phyloP scores from a whole-genome alignment of 2,888 invertebrate genomes.

The Zelleria hepariella region DNA sequence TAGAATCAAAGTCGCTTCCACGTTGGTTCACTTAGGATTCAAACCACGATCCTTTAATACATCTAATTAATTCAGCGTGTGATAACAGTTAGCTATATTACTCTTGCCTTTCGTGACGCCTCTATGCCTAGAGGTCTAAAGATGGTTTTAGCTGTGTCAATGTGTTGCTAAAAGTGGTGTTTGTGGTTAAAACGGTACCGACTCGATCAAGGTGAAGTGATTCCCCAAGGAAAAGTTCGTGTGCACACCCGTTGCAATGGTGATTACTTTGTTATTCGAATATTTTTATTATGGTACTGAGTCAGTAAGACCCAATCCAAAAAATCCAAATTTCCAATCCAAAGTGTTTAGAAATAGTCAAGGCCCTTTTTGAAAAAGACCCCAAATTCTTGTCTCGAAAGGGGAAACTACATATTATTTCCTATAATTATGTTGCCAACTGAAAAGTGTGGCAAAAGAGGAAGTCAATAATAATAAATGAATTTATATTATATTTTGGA shows the following conservation, averaged over 20 bases:
- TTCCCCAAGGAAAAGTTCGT: not conserved
- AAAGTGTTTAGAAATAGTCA: too few relatives aligned
- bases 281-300: too few relatives aligned
- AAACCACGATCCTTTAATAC: not conserved
- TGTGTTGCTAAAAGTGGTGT: not conserved
- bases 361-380: too few relatives aligned
- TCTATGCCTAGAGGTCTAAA: not conserved
- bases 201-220: not conserved
- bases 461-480: too few relatives aligned
- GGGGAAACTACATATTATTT: too few relatives aligned
- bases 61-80: not conserved
- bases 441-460: too few relatives aligned
- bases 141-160: not conserved
- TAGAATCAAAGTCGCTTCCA: not conserved
- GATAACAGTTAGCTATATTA: not conserved
- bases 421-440: too few relatives aligned
- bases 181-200: not conserved
- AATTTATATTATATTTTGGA: too few relatives aligned
- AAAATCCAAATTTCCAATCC: too few relatives aligned
- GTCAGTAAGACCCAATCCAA: too few relatives aligned
- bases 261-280: too few relatives aligned
- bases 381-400: too few relatives aligned
- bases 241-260: not conserved
- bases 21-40: not conserved
- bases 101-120: not conserved